Evolutionary conservation across 2,113 vertebrate genomes (phyloP), one percentile per base, ranked within the genome.

Genomic region (Scomber japonicus): DNA sequence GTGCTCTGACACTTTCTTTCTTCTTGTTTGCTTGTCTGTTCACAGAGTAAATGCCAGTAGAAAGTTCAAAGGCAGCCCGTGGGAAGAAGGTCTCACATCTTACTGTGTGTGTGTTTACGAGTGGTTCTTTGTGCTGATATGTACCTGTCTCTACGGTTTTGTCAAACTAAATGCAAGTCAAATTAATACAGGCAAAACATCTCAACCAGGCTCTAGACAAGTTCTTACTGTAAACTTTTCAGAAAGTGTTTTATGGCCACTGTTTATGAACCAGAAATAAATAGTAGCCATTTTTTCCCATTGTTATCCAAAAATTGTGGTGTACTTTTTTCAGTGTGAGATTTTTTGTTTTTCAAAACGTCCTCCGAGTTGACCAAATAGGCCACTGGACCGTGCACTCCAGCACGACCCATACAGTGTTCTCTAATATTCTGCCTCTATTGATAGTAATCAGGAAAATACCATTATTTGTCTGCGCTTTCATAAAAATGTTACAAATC

Each of bases 141-240:
- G 14, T 12, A 64, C 48, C 57, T 83, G 44, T 83, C 78, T 82
- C 78, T 67, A 1, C 76, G 56, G 75, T 60, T 76, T 80, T 78
- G 51, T 77, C 78, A 78, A 83, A 82, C 57, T 71, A 73, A 87
- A 88, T 68, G 35, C 74, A 83, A 71, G 71, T 75, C 72, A 91
- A 80, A 92, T 72, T 61, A 88, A 84, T 72, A 73, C 48, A 86
- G 76, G 80, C 71, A 68, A 74, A 66, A 71, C 53, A 82, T 75
- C 31, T 50, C 79, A 27, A 35, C 30, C 21, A 24, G 55, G 61
- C 55, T 60, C 7, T 17, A 68, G 45, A 72, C 54, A 13, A 71
- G 44, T 56, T 35, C 40, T 35, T 4, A 45, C 9, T 2, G 17
- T 59, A 40, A 69, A 73, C 55, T 66, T 63, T 78, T 35, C 21